These are phyloP conservation scores for Rhincodon typus DNA, from an alignment of 2,797 vertebrate genomes.

Conservation along the genomic window DNA sequence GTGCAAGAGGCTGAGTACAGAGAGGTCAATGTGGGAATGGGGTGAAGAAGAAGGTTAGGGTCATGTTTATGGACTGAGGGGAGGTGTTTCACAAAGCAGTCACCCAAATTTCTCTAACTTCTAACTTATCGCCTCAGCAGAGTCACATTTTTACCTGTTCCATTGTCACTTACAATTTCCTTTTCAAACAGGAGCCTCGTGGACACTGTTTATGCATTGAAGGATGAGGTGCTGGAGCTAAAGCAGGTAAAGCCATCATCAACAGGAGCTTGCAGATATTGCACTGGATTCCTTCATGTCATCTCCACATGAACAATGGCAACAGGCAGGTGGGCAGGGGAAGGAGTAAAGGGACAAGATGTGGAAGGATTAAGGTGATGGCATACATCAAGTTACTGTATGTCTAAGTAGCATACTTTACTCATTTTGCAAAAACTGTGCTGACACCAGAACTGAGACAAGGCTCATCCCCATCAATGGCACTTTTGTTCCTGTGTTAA, in stretches of 20 bases:
- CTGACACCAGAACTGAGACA: too few species aligned
- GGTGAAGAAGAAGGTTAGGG: too few species aligned
- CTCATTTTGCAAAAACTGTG: not conserved
- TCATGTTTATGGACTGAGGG: too few species aligned
- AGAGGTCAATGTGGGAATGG: not conserved
- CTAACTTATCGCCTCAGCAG: not conserved
- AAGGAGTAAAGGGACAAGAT: too few species aligned
- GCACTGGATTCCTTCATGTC: too few species aligned
- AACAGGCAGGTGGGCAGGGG: too few species aligned
- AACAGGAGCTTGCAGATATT: not conserved
- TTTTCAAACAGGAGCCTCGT: constrained; percentile 76
- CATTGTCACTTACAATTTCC: not conserved
- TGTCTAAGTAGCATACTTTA: too few species aligned
- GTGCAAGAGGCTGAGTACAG: not conserved
- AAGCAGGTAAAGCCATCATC: constrained; percentile 73
- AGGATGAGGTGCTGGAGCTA: constrained; percentile 92
- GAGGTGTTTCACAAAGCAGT: not conserved
- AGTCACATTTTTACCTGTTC: not conserved
- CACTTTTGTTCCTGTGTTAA: too few species aligned
- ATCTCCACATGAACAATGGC: too few species aligned
- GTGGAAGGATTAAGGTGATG: too few species aligned
- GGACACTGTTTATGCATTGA: constrained; percentile 90
- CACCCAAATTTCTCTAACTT: not conserved
- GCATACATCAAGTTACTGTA: too few species aligned
- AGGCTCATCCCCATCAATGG: too few species aligned